Evolutionary conservation across 2,113 vertebrate species (phyloP), one percentile per base, ranked within the genome.

Genomic region (Chunga burmeisteri): DNA sequence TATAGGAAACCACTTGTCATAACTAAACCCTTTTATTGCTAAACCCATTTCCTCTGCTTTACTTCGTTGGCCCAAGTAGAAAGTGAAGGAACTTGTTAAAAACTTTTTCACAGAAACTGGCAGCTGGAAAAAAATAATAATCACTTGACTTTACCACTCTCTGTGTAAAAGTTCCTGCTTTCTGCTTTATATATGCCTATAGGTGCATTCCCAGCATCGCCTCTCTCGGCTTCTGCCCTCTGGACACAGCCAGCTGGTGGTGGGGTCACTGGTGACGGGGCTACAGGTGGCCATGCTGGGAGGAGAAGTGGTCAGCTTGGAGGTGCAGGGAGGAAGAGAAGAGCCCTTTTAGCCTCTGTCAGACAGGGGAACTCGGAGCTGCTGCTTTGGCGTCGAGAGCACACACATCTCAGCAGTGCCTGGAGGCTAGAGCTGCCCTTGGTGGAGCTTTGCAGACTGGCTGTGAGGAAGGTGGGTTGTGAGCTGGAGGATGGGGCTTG

Each of bases 401-500:
- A 27, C 32, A 9, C 3, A 1, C 0, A 3, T 32, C 18, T 56
- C 8, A 4, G 29, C 0, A 0, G 23, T 46, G 36, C 44, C 13
- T 4, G 13, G 63, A 56, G 30, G 62, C 38, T 10, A 12, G 38
- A 44, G 53, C 62, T 90, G 63, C 49, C 23, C 19, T 27, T 50
- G 32, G 32, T 46, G 78, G 56, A 71, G 44, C 56, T 82, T 38
- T 56, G 66, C 49, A 38, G 73, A 13, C 30, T 1, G 2, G 22
- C 55, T 32, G 46, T 23, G 53, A 22, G 29, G 75, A 61, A 61
- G 34, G 26, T 22, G 20, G 34, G 40, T 21, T 55, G 49, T 56
- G 36, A 50, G 40, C 55, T 81, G 77, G 30, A 63, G 61, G 29
- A 30, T 40, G 36, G 32, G 44, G 22, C 36, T 17, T 11, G 29